A percentile compares a stretch with the other conserved stretches of the same genome.
These are phyloP conservation scores for Gobionotothen gibberifrons DNA, from an alignment of 2,797 vertebrate species.

Conservation along the genomic window DNA sequence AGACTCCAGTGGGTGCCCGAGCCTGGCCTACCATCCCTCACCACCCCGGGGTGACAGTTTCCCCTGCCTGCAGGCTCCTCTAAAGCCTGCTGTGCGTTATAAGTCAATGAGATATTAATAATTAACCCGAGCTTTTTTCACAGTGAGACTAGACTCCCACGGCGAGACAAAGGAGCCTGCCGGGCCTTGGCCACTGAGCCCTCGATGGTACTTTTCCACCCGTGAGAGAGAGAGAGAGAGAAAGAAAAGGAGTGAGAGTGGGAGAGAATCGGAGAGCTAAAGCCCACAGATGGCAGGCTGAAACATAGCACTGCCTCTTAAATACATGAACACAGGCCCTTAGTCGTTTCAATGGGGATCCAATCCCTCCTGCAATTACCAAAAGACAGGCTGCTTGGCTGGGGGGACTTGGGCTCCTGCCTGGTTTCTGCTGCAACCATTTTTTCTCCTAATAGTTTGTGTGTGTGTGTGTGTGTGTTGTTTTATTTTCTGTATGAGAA, in stretches of 20 bases:
- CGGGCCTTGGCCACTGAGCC: conserved; percentile 53
- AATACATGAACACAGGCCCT: conserved; percentile 67
- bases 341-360: conserved; percentile 66
- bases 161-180: conserved; percentile 67
- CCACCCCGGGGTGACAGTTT: conserved; percentile 67
- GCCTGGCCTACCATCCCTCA: conserved; percentile 50
- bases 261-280: conserved; percentile 58
- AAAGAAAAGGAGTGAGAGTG: conserved; percentile 59
- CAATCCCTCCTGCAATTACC: conserved; percentile 73
- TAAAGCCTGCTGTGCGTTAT: conserved; percentile 64
- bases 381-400: conserved; percentile 64
- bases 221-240: conserved; percentile 37
- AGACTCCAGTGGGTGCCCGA: conserved; percentile 40
- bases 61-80: conserved; percentile 58
- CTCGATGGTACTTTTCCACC: conserved; percentile 72
- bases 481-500: conserved; percentile 36
- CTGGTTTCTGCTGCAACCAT: conserved; percentile 53
- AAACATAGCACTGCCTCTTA: conserved; percentile 74
- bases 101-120: conserved; percentile 80
- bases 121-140: conserved; percentile 72
- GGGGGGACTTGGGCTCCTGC: conserved; percentile 55
- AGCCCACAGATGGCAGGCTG: conserved; percentile 75
- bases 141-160: conserved; percentile 70
- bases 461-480: conserved; percentile 16
- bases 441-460: conserved; percentile 25